Evolutionary conservation across 2,888 invertebrate species (phyloP).

Genomic region (Mystacides longicornis): DNA sequence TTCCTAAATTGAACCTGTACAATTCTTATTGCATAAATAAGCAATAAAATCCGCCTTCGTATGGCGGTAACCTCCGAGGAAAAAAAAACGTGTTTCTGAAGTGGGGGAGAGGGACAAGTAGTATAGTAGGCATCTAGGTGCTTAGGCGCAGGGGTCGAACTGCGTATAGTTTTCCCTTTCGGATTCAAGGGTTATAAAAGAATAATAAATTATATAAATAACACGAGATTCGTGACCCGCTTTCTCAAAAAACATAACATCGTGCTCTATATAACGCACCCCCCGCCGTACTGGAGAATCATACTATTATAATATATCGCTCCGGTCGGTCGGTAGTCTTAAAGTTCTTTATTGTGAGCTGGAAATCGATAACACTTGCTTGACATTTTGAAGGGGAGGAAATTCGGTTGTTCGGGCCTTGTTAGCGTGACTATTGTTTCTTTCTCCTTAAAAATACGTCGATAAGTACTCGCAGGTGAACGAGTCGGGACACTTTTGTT

Average conservation of each 20-base stretch:
- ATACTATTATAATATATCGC: too few species aligned
- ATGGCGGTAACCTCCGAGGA: not conserved
- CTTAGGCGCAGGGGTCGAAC: not conserved
- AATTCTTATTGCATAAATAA: constrained; percentile 8
- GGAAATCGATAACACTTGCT: not conserved
- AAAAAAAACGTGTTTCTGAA: not conserved
- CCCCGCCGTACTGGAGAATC: too few species aligned
- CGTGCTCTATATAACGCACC: not conserved
- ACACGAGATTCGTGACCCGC: constrained; percentile 3
- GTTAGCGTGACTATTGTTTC: not conserved
- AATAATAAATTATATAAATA: constrained; percentile 9
- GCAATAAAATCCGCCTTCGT: constrained; percentile 4
- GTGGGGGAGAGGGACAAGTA: not conserved
- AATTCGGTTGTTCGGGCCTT: not conserved
- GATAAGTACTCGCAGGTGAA: too few species aligned
- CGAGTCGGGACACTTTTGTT: too few species aligned
- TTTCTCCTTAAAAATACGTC: too few species aligned
- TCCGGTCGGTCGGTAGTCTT: too few species aligned
- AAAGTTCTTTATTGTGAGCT: not conserved
- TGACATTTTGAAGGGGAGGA: not conserved
- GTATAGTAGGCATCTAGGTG: not conserved
- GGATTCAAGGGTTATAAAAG: not conserved
- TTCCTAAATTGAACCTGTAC: not conserved
- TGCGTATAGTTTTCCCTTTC: not conserved
- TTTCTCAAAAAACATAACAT: not conserved